phyloP scores from a whole-genome alignment of 2,888 invertebrate species.

The Patella ulyssiponensis region DNA sequence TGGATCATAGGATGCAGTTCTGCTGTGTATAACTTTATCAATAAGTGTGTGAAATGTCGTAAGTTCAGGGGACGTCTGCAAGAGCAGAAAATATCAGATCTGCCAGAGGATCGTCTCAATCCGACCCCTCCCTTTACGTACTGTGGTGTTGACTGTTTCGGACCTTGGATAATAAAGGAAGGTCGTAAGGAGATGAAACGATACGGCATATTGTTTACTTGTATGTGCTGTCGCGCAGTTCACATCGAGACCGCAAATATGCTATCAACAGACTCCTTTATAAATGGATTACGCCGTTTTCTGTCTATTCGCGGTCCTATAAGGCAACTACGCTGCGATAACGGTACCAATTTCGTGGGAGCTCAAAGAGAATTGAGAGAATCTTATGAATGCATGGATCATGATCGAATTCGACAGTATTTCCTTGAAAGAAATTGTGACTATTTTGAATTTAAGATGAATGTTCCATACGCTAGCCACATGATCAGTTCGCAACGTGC shows the following conservation, averaged over 20 bases:
- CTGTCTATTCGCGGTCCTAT: constrained; percentile 41
- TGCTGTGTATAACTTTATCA: constrained; percentile 39
- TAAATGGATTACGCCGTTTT: constrained; percentile 25
- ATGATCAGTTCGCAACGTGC: constrained; percentile 42
- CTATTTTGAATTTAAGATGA: constrained; percentile 38
- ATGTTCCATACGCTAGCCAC: constrained; percentile 48
- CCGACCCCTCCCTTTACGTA: constrained; percentile 57
- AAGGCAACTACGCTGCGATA: constrained; percentile 33
- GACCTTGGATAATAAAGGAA: constrained; percentile 45
- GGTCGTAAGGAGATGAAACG: constrained; percentile 55
- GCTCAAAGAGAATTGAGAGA: neutral
- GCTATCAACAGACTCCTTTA: constrained; percentile 44
- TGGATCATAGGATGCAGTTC: constrained; percentile 59
- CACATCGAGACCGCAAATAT: constrained; percentile 50
- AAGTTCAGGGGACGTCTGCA: constrained; percentile 36
- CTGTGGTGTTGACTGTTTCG: too few species aligned
- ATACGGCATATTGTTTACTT: constrained; percentile 58
- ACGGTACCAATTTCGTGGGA: neutral
- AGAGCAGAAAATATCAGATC: constrained; percentile 53
- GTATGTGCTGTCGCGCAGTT: constrained; percentile 58
- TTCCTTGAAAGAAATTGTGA: constrained; percentile 29
- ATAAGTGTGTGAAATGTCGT: constrained; percentile 59
- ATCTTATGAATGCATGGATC: constrained; percentile 32
- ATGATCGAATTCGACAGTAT: constrained; percentile 21
- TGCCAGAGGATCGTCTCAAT: constrained; percentile 60